phyloP scores from a whole-genome alignment of 2,113 vertebrate species.

The Gymnobelideus leadbeateri region DNA sequence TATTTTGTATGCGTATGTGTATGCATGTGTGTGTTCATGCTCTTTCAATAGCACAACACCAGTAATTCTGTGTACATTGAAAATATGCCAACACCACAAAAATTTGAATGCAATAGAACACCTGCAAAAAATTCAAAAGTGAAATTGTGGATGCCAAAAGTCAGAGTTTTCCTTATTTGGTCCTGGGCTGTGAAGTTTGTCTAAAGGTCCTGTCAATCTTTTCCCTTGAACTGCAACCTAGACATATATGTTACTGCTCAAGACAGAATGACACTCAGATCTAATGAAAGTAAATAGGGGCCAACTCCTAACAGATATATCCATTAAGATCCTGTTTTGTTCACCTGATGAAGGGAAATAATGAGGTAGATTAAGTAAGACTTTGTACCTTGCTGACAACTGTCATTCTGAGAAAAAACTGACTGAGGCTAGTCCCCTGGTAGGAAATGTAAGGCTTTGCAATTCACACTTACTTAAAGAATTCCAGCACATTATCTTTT shows the following conservation, averaged over 20 bases:
- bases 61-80: conserved; percentile 71
- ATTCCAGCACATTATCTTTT: conserved; percentile 33
- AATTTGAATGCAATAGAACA: conserved; percentile 73
- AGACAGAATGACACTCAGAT: not conserved
- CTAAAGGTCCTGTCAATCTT: not conserved
- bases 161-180: conserved; percentile 58
- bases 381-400: not conserved
- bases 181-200: conserved; percentile 56
- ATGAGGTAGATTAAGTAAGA: not conserved
- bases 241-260: not conserved
- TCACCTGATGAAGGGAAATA: not conserved
- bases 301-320: not conserved
- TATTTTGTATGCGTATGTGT: not conserved
- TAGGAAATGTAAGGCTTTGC: not conserved
- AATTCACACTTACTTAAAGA: conserved; percentile 11
- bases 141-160: conserved; percentile 63
- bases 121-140: conserved; percentile 69
- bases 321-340: not conserved
- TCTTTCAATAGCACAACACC: conserved; percentile 61
- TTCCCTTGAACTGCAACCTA: not conserved
- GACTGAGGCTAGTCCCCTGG: not conserved
- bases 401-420: not conserved
- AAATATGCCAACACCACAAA: conserved; percentile 67
- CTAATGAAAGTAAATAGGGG: not conserved
- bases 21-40: not conserved